Conservation (phyloP, 2,888 invertebrate genomes). For the Leptothorax acervorum region DNA sequence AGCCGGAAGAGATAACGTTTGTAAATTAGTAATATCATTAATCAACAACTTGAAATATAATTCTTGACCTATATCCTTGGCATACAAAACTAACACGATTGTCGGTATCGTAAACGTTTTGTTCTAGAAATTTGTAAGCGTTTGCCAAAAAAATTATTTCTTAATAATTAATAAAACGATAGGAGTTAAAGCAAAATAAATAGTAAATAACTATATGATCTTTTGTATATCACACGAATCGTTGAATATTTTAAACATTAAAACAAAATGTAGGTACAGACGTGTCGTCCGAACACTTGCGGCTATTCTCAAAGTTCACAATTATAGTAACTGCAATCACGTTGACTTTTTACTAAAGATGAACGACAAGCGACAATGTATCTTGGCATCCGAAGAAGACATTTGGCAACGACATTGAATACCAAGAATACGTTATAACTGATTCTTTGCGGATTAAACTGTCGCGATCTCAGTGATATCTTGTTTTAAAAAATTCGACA, state of each 20-base stretch:
- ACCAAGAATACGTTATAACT: constrained; percentile 23
- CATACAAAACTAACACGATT: neutral
- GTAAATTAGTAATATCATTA: constrained; percentile 22
- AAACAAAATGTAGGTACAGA: neutral
- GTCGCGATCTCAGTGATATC: neutral
- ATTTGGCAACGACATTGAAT: constrained; percentile 29
- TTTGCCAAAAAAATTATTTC: neutral
- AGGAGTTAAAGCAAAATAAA: neutral
- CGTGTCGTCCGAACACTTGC: neutral
- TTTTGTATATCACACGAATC: neutral
- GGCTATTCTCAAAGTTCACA: neutral
- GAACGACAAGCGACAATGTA: constrained; percentile 24
- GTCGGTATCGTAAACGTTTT: no score
- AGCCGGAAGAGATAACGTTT: constrained; percentile 43
- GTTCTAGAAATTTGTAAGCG: neutral
- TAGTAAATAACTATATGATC: neutral
- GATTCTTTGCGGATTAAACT: constrained; percentile 2
- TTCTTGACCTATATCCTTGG: neutral
- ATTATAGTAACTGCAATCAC: constrained; percentile 21
- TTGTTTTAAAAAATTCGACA: constrained; percentile 4
- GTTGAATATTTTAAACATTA: neutral
- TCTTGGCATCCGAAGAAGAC: constrained; percentile 40
- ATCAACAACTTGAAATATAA: constrained; percentile 39
- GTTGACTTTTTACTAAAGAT: constrained; percentile 27
- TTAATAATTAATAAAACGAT: neutral